Conservation (phyloP, 2,797 vertebrate species). For the Hirundo rustica region DNA sequence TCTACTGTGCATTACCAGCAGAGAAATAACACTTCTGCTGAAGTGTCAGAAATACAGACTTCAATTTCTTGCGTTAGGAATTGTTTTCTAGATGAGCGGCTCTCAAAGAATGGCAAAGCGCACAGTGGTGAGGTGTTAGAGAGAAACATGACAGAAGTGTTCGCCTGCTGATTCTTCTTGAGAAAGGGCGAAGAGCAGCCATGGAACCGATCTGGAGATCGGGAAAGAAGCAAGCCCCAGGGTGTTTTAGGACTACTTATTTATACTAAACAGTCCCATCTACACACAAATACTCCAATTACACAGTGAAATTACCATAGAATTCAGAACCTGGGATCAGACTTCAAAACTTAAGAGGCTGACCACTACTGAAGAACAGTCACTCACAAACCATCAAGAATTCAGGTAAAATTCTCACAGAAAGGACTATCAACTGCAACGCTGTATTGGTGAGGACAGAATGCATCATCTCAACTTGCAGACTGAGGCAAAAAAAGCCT, state of each 20-base stretch:
- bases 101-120: neutral
- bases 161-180: neutral
- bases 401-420: neutral
- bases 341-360: neutral
- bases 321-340: neutral
- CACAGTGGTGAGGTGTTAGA: neutral
- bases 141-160: neutral
- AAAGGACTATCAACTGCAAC: neutral
- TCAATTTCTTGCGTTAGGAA: neutral
- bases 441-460: neutral
- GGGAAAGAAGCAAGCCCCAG: neutral
- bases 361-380: neutral
- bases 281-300: neutral
- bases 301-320: neutral
- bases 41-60: neutral
- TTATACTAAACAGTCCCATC: neutral
- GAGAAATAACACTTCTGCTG: neutral
- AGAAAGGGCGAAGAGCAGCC: neutral
- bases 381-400: neutral
- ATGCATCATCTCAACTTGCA: neutral
- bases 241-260: neutral
- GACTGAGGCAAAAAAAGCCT: neutral
- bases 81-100: neutral
- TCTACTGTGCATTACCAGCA: neutral
- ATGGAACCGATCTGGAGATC: neutral